A percentile compares a stretch with the other conserved stretches of the same genome.
Evolutionary conservation across 2,797 vertebrate genomes (phyloP).

Genomic region (Bradypodion ventrale): DNA sequence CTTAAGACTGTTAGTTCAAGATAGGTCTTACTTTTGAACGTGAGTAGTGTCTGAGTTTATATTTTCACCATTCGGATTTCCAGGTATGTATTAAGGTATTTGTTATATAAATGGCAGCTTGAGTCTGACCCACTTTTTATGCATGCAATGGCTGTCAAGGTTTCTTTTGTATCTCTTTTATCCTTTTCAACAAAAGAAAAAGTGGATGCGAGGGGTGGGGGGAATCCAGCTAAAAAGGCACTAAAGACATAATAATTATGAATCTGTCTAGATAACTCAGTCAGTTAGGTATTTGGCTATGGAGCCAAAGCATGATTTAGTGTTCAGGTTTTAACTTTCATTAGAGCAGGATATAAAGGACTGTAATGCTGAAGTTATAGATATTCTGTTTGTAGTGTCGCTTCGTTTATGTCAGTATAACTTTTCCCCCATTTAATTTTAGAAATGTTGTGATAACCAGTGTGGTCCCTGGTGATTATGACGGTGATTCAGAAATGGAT

Average conservation of each 20-base stretch:
- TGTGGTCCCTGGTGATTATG: conserved; percentile 96
- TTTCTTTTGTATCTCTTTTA: background rate
- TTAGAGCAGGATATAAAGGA: background rate
- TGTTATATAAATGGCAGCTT: background rate
- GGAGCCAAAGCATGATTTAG: background rate
- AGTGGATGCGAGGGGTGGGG: too few species aligned
- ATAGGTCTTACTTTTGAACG: too few species aligned
- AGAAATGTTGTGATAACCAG: conserved; percentile 80
- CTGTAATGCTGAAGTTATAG: background rate
- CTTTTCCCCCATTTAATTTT: conserved; percentile 2
- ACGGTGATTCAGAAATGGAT: conserved; percentile 98
- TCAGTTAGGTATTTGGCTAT: too few species aligned
- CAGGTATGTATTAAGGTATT: background rate
- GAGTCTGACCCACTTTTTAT: too few species aligned
- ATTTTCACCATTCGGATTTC: too few species aligned
- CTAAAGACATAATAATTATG: too few species aligned
- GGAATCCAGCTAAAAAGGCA: too few species aligned
- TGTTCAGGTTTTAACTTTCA: background rate
- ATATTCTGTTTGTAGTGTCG: background rate
- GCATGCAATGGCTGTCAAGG: background rate
- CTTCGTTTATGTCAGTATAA: background rate
- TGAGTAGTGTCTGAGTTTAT: too few species aligned
- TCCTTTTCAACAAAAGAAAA: too few species aligned
- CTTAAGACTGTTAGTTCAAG: background rate
- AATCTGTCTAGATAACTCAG: too few species aligned